Evolutionary conservation across 2,113 vertebrate genomes (phyloP).

Genomic region (Anhinga rufa): DNA sequence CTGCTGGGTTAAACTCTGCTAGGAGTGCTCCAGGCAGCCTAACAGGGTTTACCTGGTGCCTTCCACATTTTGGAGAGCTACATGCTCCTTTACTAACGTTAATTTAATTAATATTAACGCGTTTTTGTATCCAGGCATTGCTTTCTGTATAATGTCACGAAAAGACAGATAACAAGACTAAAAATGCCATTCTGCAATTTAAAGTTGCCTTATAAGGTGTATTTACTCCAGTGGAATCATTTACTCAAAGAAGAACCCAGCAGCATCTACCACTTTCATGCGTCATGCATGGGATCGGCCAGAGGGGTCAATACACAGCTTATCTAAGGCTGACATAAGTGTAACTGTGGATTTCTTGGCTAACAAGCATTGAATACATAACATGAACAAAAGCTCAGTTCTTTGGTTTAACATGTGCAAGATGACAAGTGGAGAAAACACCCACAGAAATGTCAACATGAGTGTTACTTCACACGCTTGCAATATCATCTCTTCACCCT

Average conservation of each 20-base stretch:
- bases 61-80: neutral
- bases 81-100: too few species aligned
- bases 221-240: neutral
- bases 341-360: neutral
- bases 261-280: neutral
- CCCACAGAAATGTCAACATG: neutral
- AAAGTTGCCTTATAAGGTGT: neutral
- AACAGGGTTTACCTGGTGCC: neutral
- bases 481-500: conserved; percentile 26
- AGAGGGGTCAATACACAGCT: neutral
- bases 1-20: neutral
- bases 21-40: neutral
- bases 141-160: neutral
- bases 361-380: neutral
- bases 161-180: neutral
- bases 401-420: neutral
- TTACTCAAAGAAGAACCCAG: neutral
- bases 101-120: neutral
- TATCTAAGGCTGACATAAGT: neutral
- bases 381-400: neutral
- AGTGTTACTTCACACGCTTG: conserved; percentile 15
- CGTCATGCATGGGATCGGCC: neutral
- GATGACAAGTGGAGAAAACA: conserved; percentile 12
- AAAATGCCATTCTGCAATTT: neutral
- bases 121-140: neutral